phyloP scores from a whole-genome alignment of 2,797 vertebrate species.

The Falco novaeseelandiae region DNA sequence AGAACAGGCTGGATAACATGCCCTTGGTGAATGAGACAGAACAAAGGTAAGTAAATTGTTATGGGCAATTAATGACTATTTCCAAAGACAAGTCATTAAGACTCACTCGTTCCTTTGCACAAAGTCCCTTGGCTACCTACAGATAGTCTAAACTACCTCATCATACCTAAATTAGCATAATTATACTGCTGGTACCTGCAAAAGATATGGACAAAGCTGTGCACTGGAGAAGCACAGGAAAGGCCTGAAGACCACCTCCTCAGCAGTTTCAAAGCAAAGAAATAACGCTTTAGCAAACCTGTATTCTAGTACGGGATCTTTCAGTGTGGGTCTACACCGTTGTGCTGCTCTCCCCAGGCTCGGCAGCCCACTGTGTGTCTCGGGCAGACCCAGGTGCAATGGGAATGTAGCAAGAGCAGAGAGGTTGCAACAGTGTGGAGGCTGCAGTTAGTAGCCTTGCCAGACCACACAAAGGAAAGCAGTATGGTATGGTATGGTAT shows the following conservation, averaged over 20 bases:
- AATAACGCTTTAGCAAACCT: neutral
- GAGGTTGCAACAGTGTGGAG: neutral
- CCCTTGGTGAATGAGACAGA: neutral
- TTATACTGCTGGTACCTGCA: neutral
- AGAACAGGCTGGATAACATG: neutral
- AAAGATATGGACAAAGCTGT: neutral
- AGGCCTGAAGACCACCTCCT: neutral
- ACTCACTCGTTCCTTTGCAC: neutral
- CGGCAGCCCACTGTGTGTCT: accelerated
- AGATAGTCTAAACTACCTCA: neutral
- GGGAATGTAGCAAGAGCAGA: neutral
- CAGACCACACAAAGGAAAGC: neutral
- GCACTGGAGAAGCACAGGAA: neutral
- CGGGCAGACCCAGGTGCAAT: neutral
- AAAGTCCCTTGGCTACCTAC: neutral
- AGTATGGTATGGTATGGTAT: too few relatives aligned
- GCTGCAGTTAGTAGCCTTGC: neutral
- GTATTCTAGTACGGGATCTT: neutral
- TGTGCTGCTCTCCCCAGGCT: neutral
- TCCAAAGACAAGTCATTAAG: neutral
- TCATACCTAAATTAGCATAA: neutral
- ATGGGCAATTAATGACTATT: neutral
- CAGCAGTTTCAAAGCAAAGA: neutral
- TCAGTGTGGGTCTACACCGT: accelerated
- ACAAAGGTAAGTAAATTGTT: neutral